These are phyloP conservation scores for Ischnura elegans DNA, from an alignment of 2,888 invertebrate species.

Conservation along the genomic window DNA sequence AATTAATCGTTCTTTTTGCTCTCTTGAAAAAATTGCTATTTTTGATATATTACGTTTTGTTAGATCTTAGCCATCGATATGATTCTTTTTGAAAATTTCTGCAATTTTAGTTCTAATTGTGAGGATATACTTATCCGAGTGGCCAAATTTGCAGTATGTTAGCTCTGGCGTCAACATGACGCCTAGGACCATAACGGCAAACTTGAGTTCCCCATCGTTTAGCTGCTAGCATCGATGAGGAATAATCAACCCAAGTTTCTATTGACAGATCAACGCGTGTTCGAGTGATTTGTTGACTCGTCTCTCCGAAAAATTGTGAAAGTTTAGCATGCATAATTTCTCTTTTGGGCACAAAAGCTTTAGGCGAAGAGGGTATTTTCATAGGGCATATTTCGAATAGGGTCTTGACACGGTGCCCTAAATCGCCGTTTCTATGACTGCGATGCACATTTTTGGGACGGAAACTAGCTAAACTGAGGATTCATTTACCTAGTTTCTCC, in stretches of 20 bases:
- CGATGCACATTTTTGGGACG: neutral
- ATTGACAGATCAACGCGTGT: neutral
- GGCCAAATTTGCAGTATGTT: too few species aligned
- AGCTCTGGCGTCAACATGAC: too few species aligned
- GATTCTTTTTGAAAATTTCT: too few species aligned
- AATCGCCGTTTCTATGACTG: neutral
- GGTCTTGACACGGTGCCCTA: slow-evolving; percentile 8
- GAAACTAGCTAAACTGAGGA: neutral
- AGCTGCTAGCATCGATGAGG: too few species aligned
- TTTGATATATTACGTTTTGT: too few species aligned
- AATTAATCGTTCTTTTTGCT: too few species aligned
- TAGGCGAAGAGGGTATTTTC: neutral
- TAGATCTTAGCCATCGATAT: too few species aligned
- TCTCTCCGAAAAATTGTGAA: neutral
- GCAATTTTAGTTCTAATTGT: too few species aligned
- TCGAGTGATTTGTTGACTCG: neutral
- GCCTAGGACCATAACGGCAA: too few species aligned
- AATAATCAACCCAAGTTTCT: neutral
- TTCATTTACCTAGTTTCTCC: neutral
- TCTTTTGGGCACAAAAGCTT: neutral
- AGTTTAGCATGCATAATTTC: slow-evolving; percentile 3
- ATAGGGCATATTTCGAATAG: neutral
- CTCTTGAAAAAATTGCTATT: too few species aligned
- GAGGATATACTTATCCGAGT: too few species aligned
- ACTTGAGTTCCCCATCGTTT: too few species aligned